phyloP scores from a whole-genome alignment of 2,888 invertebrate genomes.

The Scaptomyza caliginosa region DNA sequence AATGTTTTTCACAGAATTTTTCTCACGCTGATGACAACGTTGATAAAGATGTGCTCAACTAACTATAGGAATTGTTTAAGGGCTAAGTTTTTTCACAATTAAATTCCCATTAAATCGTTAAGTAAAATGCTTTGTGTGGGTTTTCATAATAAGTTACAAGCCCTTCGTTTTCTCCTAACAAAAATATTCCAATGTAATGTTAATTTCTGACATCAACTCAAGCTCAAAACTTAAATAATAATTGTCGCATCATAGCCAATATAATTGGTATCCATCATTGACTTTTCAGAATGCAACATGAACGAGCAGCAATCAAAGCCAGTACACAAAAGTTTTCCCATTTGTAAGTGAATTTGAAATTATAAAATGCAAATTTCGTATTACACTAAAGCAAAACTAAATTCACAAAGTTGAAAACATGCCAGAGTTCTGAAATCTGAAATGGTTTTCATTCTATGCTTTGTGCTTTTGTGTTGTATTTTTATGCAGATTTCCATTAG shows the following conservation, averaged over 20 bases:
- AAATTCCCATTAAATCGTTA: conserved; percentile 39
- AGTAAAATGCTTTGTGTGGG: conserved; percentile 12
- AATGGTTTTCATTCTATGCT: conserved; percentile 37
- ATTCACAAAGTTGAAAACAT: conserved; percentile 27
- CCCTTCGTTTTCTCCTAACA: conserved; percentile 5
- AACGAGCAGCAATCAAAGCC: conserved; percentile 23
- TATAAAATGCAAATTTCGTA: conserved; percentile 48
- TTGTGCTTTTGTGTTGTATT: conserved; percentile 65
- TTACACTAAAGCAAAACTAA: conserved; percentile 8
- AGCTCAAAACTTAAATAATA: conserved; percentile 36
- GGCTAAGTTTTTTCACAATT: conserved; percentile 26
- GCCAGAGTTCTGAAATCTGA: conserved; percentile 2
- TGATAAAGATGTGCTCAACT: neutral
- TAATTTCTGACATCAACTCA: conserved; percentile 23
- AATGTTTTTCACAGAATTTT: conserved; percentile 31
- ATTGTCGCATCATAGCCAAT: conserved; percentile 43
- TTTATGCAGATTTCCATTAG: conserved; percentile 64
- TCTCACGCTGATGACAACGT: conserved; percentile 40
- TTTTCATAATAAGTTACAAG: neutral
- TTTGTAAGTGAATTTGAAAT: conserved; percentile 41
- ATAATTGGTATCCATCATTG: conserved; percentile 42
- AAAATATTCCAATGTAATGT: conserved; percentile 34
- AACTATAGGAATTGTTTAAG: neutral
- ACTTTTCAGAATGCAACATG: conserved; percentile 16
- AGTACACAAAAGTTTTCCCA: conserved; percentile 46